Percentiles rank a stretch among this genome's conserved stretches.
Evolutionary conservation across 2,797 vertebrate genomes (phyloP).

Genomic region (Hirundo rustica): DNA sequence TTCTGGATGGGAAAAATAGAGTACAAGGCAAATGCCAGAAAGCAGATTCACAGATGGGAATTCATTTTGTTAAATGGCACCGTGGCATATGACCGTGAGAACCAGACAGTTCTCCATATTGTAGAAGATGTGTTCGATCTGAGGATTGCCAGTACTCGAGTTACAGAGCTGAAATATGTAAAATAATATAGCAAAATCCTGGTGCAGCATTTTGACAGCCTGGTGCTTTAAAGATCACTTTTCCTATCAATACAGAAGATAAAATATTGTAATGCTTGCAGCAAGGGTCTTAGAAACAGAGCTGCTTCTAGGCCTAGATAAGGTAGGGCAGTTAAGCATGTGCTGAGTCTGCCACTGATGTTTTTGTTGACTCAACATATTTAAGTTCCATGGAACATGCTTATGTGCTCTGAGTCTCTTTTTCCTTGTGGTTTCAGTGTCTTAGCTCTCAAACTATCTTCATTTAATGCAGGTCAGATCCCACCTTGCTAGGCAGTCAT

Average conservation of each 20-base stretch:
- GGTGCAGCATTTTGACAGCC: background rate
- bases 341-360: background rate
- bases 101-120: conserved; percentile 5
- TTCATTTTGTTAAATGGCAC: conserved; percentile 23
- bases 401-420: background rate
- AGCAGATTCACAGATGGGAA: conserved; percentile 32
- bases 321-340: background rate
- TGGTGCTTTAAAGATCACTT: background rate
- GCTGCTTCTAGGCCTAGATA: background rate
- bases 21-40: conserved; percentile 25
- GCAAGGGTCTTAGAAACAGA: background rate
- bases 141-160: background rate
- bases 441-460: background rate
- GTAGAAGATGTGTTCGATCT: background rate
- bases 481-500: background rate
- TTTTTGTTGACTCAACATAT: background rate
- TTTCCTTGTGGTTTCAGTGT: background rate
- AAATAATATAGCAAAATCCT: conserved; percentile 3
- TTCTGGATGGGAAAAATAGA: conserved; percentile 21
- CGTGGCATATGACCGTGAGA: background rate
- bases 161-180: background rate
- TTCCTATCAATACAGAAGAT: background rate
- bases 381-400: background rate
- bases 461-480: background rate
- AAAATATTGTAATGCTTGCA: background rate